Percentiles rank a stretch among this genome's conserved stretches.
Evolutionary conservation across 2,797 vertebrate genomes (phyloP).

Genomic region (Acanthopagrus latus): DNA sequence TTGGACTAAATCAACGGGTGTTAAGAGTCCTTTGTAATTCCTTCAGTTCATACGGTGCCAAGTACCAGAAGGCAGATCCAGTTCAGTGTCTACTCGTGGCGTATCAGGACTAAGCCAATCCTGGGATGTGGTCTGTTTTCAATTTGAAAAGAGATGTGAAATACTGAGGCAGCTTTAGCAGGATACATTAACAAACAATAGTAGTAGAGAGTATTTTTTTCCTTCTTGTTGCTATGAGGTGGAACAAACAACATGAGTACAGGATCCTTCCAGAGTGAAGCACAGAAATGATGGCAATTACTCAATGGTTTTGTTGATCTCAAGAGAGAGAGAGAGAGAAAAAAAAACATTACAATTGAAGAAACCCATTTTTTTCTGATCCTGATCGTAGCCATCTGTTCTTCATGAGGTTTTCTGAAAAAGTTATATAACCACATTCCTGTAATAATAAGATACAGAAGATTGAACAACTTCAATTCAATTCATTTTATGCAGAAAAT

Average conservation of each 20-base stretch:
- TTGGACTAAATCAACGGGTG: background rate
- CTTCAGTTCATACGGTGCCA: background rate
- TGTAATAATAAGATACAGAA: background rate
- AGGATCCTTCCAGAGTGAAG: background rate
- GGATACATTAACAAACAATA: background rate
- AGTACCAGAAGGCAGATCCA: conserved; percentile 10
- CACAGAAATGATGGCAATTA: background rate
- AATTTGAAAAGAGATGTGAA: background rate
- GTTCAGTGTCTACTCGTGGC: background rate
- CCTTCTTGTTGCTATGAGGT: background rate
- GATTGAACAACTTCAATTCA: background rate
- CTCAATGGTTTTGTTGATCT: background rate
- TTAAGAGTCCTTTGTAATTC: background rate
- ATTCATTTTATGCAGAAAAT: background rate
- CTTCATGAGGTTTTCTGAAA: background rate
- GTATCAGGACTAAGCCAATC: background rate
- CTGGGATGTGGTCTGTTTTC: background rate
- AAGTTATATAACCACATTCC: background rate
- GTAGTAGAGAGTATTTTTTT: background rate
- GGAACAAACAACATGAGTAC: conserved; percentile 1
- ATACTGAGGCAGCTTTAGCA: background rate
- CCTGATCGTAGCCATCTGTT: background rate
- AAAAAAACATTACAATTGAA: background rate
- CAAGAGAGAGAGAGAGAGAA: background rate
- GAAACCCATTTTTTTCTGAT: conserved; percentile 3